phyloP scores from a whole-genome alignment of 2,113 vertebrate species.

The Sylvietta virens region DNA sequence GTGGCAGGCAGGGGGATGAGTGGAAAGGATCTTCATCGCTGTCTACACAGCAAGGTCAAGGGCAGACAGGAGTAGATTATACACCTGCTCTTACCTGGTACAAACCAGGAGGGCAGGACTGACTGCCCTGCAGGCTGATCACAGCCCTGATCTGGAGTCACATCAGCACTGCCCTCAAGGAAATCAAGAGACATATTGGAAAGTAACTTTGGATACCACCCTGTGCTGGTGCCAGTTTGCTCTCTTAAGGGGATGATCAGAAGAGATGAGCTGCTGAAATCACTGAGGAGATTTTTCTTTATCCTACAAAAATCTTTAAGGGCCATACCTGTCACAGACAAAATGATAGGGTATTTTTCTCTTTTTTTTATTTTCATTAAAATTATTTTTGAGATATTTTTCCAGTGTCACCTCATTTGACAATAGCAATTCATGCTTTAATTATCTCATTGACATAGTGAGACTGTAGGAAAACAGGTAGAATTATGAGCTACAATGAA shows the following conservation, averaged over 20 bases:
- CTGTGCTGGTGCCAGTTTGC: not conserved
- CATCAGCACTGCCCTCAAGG: not conserved
- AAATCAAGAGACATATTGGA: not conserved
- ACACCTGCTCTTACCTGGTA: not conserved
- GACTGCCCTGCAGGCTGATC: not conserved
- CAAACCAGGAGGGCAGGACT: not conserved
- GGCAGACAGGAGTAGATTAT: not conserved
- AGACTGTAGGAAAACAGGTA: not conserved
- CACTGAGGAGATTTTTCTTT: not conserved
- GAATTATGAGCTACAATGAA: not conserved
- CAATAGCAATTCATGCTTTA: not conserved
- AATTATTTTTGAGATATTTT: not conserved
- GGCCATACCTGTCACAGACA: not conserved
- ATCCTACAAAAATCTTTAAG: not conserved
- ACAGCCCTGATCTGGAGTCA: not conserved
- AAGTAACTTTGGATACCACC: not conserved
- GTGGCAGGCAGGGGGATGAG: not conserved
- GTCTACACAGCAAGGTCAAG: not conserved
- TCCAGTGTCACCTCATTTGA: not conserved
- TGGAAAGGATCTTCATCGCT: not conserved
- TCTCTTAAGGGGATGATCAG: not conserved
- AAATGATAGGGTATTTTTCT: not conserved
- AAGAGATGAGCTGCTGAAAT: not conserved
- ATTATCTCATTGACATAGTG: not conserved
- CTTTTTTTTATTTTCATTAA: not conserved